Base-by-base conservation (phyloP, 2,797 vertebrate species). In the Myotis vivesi region DNA sequence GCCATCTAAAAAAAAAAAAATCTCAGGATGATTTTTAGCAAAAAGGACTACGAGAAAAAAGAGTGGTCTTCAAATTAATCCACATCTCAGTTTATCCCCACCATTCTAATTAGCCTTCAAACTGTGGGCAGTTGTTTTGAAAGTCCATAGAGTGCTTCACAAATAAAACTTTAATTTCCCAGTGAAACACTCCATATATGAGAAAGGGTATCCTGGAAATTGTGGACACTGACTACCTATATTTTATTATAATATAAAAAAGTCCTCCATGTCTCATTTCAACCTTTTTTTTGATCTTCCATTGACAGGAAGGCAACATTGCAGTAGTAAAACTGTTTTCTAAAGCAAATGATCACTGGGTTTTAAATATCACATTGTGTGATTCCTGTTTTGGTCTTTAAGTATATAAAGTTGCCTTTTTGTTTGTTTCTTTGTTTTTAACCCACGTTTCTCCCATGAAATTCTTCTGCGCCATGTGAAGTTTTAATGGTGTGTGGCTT, bases 341-440 rank as follows among this genome's bases (percentile, higher is more conserved):
- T 85, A 49, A 77, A 81, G 82, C 55, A 79, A 82, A 53, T 1
- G 19, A 71, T 57, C 44, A 36, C 22, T 82, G 76, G 11, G 62
- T 79, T 96, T 96, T 73, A 84, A 92, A 92, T 46, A 81, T 69
- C 44, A 69, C 85, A 85, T 69, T 66, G 12, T 81, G 2, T 95
- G 62, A 66, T 95, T 75, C 13, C 69, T 89, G 30, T 51, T 77
- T 95, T 49, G 41, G 59, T 94, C 73, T 92, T 82, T 36, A 93
- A 75, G 53, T 75, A 25, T 84, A 57, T 20, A 23, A 30, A 71
- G 22, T 77, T 82, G 53, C n/a, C 59, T 41, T 83, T 30, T 41
- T 41, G 12, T 62, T 51, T 69, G 9, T 62, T 71, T 75, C 36
- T 87, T 83, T 71, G 80, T 76, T 92, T 91, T 88, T 66, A 46